Evolutionary conservation across 2,797 vertebrate species (phyloP).

Genomic region (Falco biarmicus): DNA sequence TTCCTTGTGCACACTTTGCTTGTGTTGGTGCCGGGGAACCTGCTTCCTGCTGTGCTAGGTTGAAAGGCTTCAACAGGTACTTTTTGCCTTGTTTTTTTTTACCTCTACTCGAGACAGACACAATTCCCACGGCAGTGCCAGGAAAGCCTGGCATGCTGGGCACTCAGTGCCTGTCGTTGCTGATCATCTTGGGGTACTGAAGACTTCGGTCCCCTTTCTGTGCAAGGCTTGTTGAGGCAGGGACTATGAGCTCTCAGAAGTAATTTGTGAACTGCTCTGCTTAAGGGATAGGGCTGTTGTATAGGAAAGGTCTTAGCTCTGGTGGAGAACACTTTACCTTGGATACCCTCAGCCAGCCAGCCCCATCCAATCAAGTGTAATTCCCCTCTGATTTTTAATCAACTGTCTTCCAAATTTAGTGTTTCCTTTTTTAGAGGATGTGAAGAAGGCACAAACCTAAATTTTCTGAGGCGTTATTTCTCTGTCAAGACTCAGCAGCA

Average conservation of each 20-base stretch:
- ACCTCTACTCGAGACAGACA: not conserved
- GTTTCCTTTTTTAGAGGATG: not conserved
- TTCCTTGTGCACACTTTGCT: not conserved
- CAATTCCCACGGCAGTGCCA: not conserved
- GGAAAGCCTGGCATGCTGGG: not conserved
- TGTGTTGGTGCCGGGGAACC: not conserved
- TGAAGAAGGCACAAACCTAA: not conserved
- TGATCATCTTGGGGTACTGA: not conserved
- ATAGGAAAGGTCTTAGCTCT: not conserved
- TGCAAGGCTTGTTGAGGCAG: not conserved
- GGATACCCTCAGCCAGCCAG: not conserved
- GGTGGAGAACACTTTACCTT: not conserved
- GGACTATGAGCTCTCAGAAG: not conserved
- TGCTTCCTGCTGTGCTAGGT: not conserved
- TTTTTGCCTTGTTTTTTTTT: not conserved
- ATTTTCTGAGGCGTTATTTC: not conserved
- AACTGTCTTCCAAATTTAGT: not conserved
- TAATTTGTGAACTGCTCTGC: not conserved
- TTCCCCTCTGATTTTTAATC: conserved; percentile 32
- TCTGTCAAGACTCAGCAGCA: not conserved
- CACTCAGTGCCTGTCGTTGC: not conserved
- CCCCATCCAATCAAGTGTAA: conserved; percentile 10
- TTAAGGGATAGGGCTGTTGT: not conserved
- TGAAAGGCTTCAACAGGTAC: not conserved
- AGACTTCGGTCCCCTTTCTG: not conserved